Evolutionary conservation across 2,797 vertebrate genomes (phyloP), one percentile per base, ranked within the genome.

Genomic region (Lemur catta): DNA sequence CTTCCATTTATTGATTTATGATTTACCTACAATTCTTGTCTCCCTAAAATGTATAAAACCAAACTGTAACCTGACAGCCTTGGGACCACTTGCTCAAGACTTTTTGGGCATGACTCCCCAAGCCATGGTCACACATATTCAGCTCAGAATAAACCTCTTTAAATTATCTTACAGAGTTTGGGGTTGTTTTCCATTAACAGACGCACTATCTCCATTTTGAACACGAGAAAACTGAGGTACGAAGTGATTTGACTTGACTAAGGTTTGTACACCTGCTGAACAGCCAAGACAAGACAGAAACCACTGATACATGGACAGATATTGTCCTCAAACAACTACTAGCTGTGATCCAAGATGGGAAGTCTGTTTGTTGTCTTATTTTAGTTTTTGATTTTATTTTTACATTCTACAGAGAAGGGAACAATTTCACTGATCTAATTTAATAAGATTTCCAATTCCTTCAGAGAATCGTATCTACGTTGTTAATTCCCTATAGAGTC

Each of bases 401-500:
- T 30, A 63, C 35, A 20, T 81, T 67, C 61, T 80, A 69, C 18
- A 71, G 48, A 82, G 69, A 75, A 71, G 4, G 22, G n/a, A 71
- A 84, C 18, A 65, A 78, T 82, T 93, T 86, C 81, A 90, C 61
- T 48, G 22, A 57, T 33, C 50, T 22, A 41, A 61, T 86, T 89
- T 93, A 96, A 26, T 41, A 59, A 55, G 43, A 81, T 82, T 81
- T 81, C 43, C 59, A 75, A 80, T 75, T 93, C 43, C 61, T 86
- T 82, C 48, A 89, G 46, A 78, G 15, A 85, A 65, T 59, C 15
- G 4, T 48, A 67, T 41, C 43, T 95, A 24, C 41, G 22, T 63
- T 82, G 24, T n/a, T 55, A 87, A 95, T 72, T 84, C n/a, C 52
- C 38, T 55, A 20, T 71, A 76, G 33, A 46, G 46, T 71, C n/a